Evolutionary conservation across 2,888 invertebrate genomes (phyloP).

Genomic region (Belgica antarctica): DNA sequence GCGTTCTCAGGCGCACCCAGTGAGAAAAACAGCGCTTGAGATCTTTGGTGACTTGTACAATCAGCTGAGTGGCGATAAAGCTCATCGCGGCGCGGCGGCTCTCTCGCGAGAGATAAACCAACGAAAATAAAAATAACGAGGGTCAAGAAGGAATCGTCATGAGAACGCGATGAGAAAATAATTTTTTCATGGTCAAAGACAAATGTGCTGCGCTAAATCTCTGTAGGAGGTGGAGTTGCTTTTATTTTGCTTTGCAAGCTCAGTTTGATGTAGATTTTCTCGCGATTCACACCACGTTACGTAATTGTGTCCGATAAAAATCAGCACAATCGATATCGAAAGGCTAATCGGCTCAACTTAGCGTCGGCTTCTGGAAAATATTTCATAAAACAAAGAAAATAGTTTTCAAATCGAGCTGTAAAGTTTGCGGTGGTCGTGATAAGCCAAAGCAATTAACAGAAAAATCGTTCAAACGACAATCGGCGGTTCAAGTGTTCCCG

Average conservation of each 20-base stretch:
- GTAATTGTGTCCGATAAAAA: neutral
- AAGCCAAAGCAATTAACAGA: neutral
- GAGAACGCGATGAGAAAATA: conserved; percentile 16
- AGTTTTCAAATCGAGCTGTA: no score
- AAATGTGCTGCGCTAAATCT: conserved; percentile 16
- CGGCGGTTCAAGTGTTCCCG: neutral
- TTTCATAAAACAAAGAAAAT: no score
- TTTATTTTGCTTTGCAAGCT: neutral
- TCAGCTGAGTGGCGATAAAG: neutral
- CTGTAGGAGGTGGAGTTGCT: neutral
- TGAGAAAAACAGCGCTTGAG: neutral
- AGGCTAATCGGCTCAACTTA: no score
- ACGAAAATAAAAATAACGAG: neutral
- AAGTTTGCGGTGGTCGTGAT: neutral
- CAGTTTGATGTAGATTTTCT: conserved; percentile 6
- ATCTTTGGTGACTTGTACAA: neutral
- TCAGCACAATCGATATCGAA: no score
- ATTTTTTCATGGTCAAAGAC: conserved; percentile 43
- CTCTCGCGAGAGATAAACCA: neutral
- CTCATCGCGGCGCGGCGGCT: no score
- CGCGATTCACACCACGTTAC: neutral
- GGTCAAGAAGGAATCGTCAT: conserved; percentile 31
- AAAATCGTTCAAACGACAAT: neutral
- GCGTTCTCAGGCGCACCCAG: neutral
- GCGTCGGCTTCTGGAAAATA: no score